Base-by-base conservation (phyloP, 2,797 vertebrate genomes). In the Echeneis naucrates region DNA sequence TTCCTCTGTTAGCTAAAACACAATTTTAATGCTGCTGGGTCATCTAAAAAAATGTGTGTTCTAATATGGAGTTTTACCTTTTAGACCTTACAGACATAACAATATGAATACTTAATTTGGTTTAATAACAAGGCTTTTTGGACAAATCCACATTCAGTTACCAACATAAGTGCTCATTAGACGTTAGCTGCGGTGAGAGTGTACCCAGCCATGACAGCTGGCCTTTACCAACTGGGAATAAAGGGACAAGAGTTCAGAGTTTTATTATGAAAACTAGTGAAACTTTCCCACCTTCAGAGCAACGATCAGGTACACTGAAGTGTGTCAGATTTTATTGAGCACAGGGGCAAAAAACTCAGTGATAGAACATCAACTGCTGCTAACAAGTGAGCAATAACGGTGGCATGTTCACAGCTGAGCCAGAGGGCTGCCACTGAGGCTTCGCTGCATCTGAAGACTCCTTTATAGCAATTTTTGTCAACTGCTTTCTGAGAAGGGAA, bases 391-490 rank as follows among this genome's bases (percentile, higher is more conserved):
- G 40, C 37, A 21, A 17, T 5, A 35, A 35, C 68, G 37, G 27
- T 13, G 10, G 3, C 40, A 19, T 2, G 0, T 21, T 42, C 10
- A 23, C n/a, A 16, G 54, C 30, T 35, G 26, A 51, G 24, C n/a
- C n/a, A 38, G 37, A 40, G 16, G 37, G 27, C 3, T 33, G 23
- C 2, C 26, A 11, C 24, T 8, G n/a, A 13, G 37, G 12, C 27
- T 69, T 23, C 10, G 33, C 23, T 26, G 14, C 16, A 14, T 8
- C n/a, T 27, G 32, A 32, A 30, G 42, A 47, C 40, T 50, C 32
- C 65, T 27, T 42, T 35, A n/a, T 24, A 33, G 52, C 14, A 5
- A 32, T 78, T 69, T 37, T 56, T 66, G 32, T 80, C 62, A 66
- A 24, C 13, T 16, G 42, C 38, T 56, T 50, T 64, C 59, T 55